Evolutionary conservation across 2,888 invertebrate species (phyloP).

Genomic region (Pristionchus maxplancki): DNA sequence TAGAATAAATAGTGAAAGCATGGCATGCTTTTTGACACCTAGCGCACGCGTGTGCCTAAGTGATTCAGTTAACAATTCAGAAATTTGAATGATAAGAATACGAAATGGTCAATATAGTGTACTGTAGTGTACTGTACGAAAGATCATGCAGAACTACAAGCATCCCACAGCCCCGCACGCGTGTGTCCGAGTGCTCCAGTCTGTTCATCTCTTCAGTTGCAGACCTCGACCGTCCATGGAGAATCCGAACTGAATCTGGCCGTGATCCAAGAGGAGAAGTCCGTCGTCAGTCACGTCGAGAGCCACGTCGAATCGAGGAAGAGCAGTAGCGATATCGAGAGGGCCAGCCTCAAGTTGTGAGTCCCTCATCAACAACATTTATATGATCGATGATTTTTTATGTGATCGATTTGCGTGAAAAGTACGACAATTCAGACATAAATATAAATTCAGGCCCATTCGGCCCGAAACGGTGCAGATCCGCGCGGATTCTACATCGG

Average conservation of each 20-base stretch:
- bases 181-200: not conserved
- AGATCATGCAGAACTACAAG: no score
- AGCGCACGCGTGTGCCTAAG: no score
- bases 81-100: no score
- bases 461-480: not conserved
- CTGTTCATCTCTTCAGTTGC: conserved; percentile 52
- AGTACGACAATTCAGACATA: no score
- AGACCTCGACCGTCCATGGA: conserved; percentile 59
- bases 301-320: conserved; percentile 45
- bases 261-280: conserved; percentile 67
- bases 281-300: conserved; percentile 49
- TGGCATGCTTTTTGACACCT: no score
- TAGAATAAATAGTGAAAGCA: no score
- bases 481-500: conserved; percentile 2
- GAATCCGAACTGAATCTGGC: conserved; percentile 65
- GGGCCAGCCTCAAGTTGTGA: not conserved
- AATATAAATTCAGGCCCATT: not conserved
- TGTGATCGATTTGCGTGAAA: no score
- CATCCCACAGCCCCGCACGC: not conserved
- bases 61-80: not conserved
- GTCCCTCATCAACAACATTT: no score
- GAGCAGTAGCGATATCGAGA: not conserved
- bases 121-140: no score
- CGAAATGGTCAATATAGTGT: no score
- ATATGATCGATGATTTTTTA: no score